Base-by-base conservation (phyloP, 2,888 invertebrate genomes). In the Leucoma salicis region DNA sequence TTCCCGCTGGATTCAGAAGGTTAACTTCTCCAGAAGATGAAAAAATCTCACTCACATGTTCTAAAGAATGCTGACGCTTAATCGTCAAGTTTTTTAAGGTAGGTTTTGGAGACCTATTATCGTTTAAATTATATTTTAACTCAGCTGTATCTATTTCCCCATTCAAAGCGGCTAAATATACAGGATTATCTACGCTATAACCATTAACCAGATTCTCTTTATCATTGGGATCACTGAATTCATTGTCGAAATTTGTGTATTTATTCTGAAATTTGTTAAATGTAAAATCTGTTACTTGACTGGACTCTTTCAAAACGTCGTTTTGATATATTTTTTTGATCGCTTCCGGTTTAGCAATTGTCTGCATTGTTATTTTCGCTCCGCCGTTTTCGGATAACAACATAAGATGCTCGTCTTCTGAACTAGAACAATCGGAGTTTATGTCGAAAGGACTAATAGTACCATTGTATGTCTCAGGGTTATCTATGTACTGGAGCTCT, bases 41-140 rank as follows among this genome's bases (percentile, higher is more conserved):
- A 61, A 95, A 95, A 2, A 95, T 92, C 62, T 95, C 94, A 40
- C 92, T 93, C 37, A 95, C 95, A 35, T 94, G 93, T 60, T 95
- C 95, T 21, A 95, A 76, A 0, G 95, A 95, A 42, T 93, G 92
- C 66, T 95, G 95, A 0, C 94, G 82, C 61, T 82, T 89, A 6
- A 84, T 85, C 0, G 78, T 57, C 2, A 88, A 42, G 2, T 69
- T 74, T 35, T 81, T 87, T 12, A 86, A 46, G 0, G 66, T 61
- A 0, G 83, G 80, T 49, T 86, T 78, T 10, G 84, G 79, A 0
- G 76, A 72, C 35, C 42, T 31, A 8, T 66, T 74, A 0, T 71
- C 63, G 0, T 53, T 48, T 13, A 63, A 82, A 67, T 58, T 90
- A 1, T 70, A 63, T 38, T 80, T 85, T 0, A 81, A 28, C 11